Percentiles rank a stretch among this genome's conserved stretches.
phyloP scores from a whole-genome alignment of 2,888 invertebrate genomes.

The Candidula unifasciata region DNA sequence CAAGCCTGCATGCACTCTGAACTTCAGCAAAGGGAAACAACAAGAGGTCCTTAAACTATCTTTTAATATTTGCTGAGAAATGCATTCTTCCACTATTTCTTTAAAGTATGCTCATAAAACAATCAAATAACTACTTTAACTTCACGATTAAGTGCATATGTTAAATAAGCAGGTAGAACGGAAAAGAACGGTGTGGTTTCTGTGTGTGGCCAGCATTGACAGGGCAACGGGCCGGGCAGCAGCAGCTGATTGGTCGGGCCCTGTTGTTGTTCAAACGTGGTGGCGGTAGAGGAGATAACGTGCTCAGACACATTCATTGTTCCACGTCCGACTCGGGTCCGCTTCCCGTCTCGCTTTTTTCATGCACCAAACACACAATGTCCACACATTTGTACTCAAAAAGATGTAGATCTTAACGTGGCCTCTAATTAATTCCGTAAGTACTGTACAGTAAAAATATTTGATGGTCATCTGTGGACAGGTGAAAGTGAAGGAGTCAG shows the following conservation, averaged over 20 bases:
- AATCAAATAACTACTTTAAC: not conserved
- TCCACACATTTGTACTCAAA: not conserved
- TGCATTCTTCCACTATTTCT: no score
- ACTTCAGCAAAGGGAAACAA: no score
- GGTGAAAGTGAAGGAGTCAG: not conserved
- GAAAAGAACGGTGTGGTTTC: conserved; percentile 2
- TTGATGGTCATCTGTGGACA: not conserved
- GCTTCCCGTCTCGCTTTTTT: conserved; percentile 11
- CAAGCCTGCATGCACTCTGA: no score
- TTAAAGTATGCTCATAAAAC: not conserved
- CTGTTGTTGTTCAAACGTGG: conserved; percentile 71
- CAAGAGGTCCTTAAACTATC: no score
- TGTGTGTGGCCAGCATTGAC: conserved; percentile 55
- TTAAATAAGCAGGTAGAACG: not conserved
- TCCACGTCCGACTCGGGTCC: not conserved
- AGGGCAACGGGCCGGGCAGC: conserved; percentile 56
- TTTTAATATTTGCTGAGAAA: no score
- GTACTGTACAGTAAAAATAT: not conserved
- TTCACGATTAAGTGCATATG: not conserved
- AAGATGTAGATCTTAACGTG: conserved; percentile 24
- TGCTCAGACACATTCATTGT: conserved; percentile 59
- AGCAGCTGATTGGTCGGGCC: conserved; percentile 68
- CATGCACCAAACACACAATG: not conserved
- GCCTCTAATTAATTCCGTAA: conserved; percentile 1
- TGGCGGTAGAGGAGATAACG: conserved; percentile 64